Conservation (phyloP, 1,140 invertebrate species). For the Bacillus rossius region DNA sequence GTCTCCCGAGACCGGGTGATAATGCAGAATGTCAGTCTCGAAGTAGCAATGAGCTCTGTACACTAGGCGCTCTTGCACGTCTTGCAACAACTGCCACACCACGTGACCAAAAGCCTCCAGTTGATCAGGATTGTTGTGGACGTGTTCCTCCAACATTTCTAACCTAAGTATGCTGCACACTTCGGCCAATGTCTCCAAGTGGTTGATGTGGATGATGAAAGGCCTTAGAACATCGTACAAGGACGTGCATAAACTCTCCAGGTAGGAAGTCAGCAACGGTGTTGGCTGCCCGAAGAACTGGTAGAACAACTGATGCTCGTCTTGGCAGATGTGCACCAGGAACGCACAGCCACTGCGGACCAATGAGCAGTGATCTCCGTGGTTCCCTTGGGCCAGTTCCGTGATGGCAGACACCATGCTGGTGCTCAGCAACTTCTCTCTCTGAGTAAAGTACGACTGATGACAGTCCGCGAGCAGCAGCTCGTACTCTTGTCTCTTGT, state of each 20-base stretch:
- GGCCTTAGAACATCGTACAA: constrained; percentile 94
- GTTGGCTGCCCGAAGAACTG: constrained; percentile 78
- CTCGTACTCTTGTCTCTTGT: constrained; percentile 66
- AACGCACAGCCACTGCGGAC: constrained; percentile 84
- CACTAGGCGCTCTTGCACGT: constrained; percentile 94
- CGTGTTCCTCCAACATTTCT: constrained; percentile 94
- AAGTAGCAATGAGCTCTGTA: constrained; percentile 95
- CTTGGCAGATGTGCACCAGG: constrained; percentile 85
- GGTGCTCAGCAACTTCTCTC: constrained; percentile 64
- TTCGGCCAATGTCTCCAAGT: constrained; percentile 95
- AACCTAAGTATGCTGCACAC: constrained; percentile 89
- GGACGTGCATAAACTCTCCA: constrained; percentile 81
- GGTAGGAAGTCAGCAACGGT: constrained; percentile 60
- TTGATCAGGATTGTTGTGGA: constrained; percentile 68
- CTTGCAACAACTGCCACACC: constrained; percentile 85
- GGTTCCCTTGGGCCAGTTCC: constrained; percentile 61
- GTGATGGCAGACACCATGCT: constrained; percentile 72
- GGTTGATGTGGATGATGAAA: constrained; percentile 94
- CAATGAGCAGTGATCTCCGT: constrained; percentile 82
- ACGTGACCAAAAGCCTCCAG: constrained; percentile 79
- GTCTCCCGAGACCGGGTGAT: constrained; percentile 89
- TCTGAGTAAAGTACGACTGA: constrained; percentile 74
- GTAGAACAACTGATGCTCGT: constrained; percentile 84
- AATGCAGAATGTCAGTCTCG: constrained; percentile 83
- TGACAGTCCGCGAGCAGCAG: constrained; percentile 76